These are phyloP conservation scores for Eremophila alpestris DNA, from an alignment of 2,797 vertebrate genomes.

Conservation along the genomic window DNA sequence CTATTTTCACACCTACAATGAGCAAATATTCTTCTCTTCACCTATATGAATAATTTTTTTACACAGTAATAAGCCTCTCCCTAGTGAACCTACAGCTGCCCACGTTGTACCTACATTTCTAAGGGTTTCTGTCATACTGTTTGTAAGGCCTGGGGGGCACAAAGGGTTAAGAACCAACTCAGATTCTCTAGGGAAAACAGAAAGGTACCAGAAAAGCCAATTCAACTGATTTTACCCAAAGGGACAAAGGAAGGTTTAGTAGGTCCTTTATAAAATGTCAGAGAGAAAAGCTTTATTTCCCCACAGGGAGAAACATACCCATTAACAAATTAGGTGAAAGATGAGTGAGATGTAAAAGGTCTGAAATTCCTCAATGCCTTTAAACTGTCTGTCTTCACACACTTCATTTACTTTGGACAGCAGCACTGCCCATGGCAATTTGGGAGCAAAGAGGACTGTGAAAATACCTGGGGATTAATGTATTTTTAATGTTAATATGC, in stretches of 20 bases:
- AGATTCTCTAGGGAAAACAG: neutral
- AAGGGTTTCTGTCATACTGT: neutral
- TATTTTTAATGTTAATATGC: neutral
- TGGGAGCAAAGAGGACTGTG: neutral
- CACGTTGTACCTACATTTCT: too few species aligned
- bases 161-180: neutral
- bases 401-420: constrained; percentile 2
- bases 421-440: neutral
- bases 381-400: neutral
- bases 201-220: neutral
- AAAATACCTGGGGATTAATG: neutral
- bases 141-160: neutral
- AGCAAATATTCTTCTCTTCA: neutral
- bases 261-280: neutral
- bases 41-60: neutral
- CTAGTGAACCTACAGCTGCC: neutral
- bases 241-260: neutral
- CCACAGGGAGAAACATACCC: neutral
- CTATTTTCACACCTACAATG: neutral
- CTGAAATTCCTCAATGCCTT: neutral
- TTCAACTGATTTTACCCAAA: constrained; percentile 11
- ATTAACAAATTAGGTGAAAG: constrained; percentile 45
- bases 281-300: neutral
- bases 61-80: neutral
- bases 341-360: neutral